Evolutionary conservation across 2,113 vertebrate genomes (phyloP).

Genomic region (Percina caprodes): DNA sequence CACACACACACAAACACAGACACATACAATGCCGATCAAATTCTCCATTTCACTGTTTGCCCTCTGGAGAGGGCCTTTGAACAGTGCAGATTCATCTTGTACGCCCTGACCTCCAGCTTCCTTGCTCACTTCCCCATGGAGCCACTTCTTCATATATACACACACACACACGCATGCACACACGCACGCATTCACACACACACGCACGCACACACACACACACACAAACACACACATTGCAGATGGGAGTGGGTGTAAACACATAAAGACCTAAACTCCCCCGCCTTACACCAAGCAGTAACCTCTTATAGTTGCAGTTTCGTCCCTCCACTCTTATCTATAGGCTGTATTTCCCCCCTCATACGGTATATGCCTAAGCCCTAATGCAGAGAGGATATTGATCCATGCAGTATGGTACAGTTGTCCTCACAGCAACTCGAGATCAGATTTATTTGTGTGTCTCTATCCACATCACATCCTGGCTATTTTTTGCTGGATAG

Average conservation of each 20-base stretch:
- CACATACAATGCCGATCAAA: conserved; percentile 53
- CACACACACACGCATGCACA: conserved; percentile 19
- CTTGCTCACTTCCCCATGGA: conserved; percentile 61
- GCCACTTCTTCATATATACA: conserved; percentile 21
- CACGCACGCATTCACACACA: conserved; percentile 15
- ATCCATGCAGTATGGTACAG: conserved; percentile 27
- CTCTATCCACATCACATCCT: conserved; percentile 9
- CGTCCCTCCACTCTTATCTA: background rate
- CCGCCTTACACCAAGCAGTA: conserved; percentile 26
- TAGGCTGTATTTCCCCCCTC: background rate
- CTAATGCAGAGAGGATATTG: conserved; percentile 46
- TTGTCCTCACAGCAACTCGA: conserved; percentile 21
- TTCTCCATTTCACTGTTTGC: conserved; percentile 70
- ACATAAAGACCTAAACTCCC: conserved; percentile 39
- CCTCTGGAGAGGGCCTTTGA: conserved; percentile 71
- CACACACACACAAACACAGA: conserved; percentile 1
- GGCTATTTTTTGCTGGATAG: background rate
- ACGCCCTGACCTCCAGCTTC: conserved; percentile 67
- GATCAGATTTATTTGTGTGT: conserved; percentile 31
- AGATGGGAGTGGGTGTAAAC: conserved; percentile 33
- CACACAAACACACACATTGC: conserved; percentile 3
- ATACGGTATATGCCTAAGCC: background rate
- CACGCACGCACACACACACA: conserved; percentile 20
- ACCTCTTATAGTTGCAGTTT: conserved; percentile 27
- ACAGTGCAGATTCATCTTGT: conserved; percentile 72